Base-by-base conservation (phyloP, 2,113 vertebrate genomes). In the Toxostoma redivivum region DNA sequence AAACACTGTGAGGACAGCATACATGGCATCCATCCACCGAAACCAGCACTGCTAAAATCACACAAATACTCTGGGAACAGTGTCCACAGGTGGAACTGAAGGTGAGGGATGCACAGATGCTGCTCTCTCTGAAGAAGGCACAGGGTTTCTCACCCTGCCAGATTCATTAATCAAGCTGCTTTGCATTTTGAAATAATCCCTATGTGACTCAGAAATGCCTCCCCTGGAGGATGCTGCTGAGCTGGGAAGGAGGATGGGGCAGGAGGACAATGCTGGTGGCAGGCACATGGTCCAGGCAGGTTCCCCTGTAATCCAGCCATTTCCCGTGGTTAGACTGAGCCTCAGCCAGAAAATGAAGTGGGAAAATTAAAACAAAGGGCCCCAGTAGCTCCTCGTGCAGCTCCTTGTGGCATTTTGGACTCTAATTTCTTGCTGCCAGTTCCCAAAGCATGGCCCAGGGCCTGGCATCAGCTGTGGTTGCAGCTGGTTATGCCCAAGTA, bases 21-120 rank as follows among this genome's bases (percentile, higher is more conserved):
- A 66, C 27, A 23, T 1, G 0, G 58, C 65, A 62, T 4, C 35
- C 14, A 25, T 8, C 57, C 7, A 1, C 27, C 28, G 30, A 71
- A 74, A 31, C 11, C 62, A 62, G 28, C 13, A 3, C 28, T 44
- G 47, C 9, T 35, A 42, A 85, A 65, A 73, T 54, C 58, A 74
- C 56, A 38, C 65, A 42, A 11, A 60, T 12, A 2, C 42, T 47
- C 56, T 42, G 7, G 13, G 44, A 74, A 57, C 1, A 0, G 0
- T 11, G 31, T 56, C 47, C 18, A 10, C 9, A 9, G 45, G n/a
- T 1, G 0, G 65, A 88, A 37, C 51, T 24, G 51, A 72, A 81
- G 62, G 53, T 60, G 77, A 80, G 77, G 67, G 58, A 50, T 15
- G 38, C 3, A 38, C 31, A 20, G 57, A n/a, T 11, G 85, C 37